Evolutionary conservation across 2,888 invertebrate genomes (phyloP).

Genomic region (Scaptomyza reducta): DNA sequence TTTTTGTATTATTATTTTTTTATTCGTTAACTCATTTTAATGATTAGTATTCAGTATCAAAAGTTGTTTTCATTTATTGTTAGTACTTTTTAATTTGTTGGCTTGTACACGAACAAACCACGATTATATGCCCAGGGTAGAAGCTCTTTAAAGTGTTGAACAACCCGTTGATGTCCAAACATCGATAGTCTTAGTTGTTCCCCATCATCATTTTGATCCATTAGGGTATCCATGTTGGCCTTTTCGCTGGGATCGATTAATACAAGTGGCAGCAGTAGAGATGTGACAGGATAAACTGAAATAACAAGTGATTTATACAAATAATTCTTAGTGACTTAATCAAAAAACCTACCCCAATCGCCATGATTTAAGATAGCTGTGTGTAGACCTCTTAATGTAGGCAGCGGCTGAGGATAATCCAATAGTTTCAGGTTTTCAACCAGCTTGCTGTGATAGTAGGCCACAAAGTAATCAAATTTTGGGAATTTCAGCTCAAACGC

Average conservation of each 20-base stretch:
- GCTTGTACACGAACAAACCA: conserved; percentile 64
- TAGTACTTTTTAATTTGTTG: background rate
- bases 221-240: conserved; percentile 67
- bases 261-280: conserved; percentile 59
- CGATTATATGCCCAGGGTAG: conserved; percentile 78
- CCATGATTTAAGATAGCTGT: conserved; percentile 62
- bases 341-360: conserved; percentile 68
- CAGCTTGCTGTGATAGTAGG: conserved; percentile 73
- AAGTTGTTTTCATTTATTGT: background rate
- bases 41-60: background rate
- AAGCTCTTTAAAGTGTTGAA: conserved; percentile 64
- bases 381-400: conserved; percentile 73
- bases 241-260: conserved; percentile 71
- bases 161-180: conserved; percentile 57
- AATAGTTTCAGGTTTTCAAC: conserved; percentile 66
- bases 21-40: too few species aligned
- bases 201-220: conserved; percentile 49
- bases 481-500: conserved; percentile 66
- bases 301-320: background rate
- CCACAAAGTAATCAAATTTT: conserved; percentile 79
- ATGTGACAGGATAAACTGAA: conserved; percentile 60
- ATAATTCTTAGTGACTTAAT: too few species aligned
- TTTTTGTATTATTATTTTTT: too few species aligned
- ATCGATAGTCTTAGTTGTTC: conserved; percentile 55
- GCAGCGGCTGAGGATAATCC: conserved; percentile 66